Percentiles rank a stretch among this genome's conserved stretches.
Conservation (phyloP, 2,888 invertebrate genomes). For the Cosmorhoe ocellata region DNA sequence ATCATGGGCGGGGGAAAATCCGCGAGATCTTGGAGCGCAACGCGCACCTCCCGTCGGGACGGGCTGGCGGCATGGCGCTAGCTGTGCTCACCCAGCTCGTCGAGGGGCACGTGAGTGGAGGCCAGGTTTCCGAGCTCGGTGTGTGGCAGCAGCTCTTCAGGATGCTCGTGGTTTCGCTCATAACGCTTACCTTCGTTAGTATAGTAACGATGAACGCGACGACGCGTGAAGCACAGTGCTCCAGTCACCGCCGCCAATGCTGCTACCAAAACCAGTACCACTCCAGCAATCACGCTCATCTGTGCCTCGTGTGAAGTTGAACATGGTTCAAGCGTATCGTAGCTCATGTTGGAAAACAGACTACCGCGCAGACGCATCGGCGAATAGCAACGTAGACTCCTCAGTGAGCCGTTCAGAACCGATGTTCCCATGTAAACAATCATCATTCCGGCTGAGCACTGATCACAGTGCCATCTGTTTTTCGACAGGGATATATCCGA, state of each 20-base stretch:
- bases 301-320: slow-evolving; percentile 78
- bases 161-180: slow-evolving; percentile 66
- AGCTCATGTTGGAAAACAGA: slow-evolving; percentile 54
- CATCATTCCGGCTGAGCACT: slow-evolving; percentile 84
- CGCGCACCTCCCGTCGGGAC: slow-evolving; percentile 36
- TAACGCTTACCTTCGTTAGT: slow-evolving; percentile 88
- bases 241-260: slow-evolving; percentile 80
- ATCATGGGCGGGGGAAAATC: slow-evolving; percentile 32
- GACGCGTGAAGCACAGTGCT: slow-evolving; percentile 85
- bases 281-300: slow-evolving; percentile 81
- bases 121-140: slow-evolving; percentile 66
- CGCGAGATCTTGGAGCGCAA: slow-evolving; percentile 34
- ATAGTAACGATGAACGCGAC: slow-evolving; percentile 88
- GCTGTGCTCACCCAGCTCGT: slow-evolving; percentile 59
- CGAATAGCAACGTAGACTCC: slow-evolving; percentile 81
- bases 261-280: slow-evolving; percentile 65
- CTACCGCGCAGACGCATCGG: slow-evolving; percentile 81
- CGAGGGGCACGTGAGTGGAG: slow-evolving; percentile 69
- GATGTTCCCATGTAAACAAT: slow-evolving; percentile 81
- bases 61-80: slow-evolving; percentile 59
- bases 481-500: slow-evolving; percentile 78
- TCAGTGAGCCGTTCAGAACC: slow-evolving; percentile 72
- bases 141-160: slow-evolving; percentile 62
- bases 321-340: slow-evolving; percentile 65
- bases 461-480: slow-evolving; percentile 87